phyloP scores from a whole-genome alignment of 2,888 invertebrate species.

The Oegoconia quadripuncta region DNA sequence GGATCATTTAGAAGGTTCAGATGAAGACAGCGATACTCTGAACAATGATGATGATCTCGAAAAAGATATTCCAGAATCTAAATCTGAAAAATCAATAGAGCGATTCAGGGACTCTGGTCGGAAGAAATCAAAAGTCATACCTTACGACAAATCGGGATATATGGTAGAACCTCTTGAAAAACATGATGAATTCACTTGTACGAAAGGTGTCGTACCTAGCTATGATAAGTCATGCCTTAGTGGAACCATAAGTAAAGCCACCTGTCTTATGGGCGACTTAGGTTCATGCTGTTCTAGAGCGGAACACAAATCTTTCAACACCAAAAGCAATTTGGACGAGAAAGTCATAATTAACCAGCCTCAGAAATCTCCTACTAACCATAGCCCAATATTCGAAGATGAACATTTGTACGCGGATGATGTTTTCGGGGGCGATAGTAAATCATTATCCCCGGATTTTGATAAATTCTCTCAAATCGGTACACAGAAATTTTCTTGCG shows the following conservation, averaged over 20 bases:
- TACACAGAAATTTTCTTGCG: slow-evolving; percentile 69
- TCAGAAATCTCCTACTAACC: slow-evolving; percentile 75
- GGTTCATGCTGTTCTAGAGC: slow-evolving; percentile 66
- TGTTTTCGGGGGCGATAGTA: slow-evolving; percentile 80
- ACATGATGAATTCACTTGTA: slow-evolving; percentile 57
- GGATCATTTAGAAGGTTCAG: slow-evolving; percentile 82
- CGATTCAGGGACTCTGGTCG: slow-evolving; percentile 54
- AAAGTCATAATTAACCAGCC: slow-evolving; percentile 81
- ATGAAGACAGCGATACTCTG: slow-evolving; percentile 83
- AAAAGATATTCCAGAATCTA: slow-evolving; percentile 75
- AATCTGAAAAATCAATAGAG: slow-evolving; percentile 55
- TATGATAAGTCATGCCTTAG: slow-evolving; percentile 71
- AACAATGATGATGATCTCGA: slow-evolving; percentile 82
- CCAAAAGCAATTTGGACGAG: slow-evolving; percentile 60
- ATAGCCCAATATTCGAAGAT: slow-evolving; percentile 80
- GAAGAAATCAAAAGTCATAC: slow-evolving; percentile 57
- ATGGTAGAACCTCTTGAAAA: slow-evolving; percentile 74
- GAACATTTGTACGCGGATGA: slow-evolving; percentile 80
- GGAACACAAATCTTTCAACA: slow-evolving; percentile 58
- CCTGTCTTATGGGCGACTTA: slow-evolving; percentile 67
- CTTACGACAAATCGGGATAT: slow-evolving; percentile 71
- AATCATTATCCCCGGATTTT: slow-evolving; percentile 79
- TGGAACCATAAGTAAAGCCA: slow-evolving; percentile 68
- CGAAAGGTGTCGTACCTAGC: slow-evolving; percentile 63
- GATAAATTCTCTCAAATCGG: slow-evolving; percentile 66